Conservation (phyloP, 2,113 vertebrate genomes). For the Halcyon malimbica region DNA sequence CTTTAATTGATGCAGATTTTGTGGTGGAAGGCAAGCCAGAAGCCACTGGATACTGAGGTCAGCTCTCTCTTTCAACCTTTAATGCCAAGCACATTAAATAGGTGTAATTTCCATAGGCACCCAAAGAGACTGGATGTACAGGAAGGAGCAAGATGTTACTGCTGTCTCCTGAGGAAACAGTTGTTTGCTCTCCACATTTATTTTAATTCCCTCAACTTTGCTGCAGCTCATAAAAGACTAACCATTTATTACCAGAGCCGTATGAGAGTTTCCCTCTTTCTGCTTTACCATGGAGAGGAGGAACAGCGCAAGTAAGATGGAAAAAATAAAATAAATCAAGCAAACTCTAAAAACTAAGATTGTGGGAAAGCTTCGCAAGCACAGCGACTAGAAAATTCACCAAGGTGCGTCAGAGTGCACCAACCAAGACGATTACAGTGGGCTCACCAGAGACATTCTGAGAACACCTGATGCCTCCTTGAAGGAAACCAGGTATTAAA, state of each 20-base stretch:
- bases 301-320: not conserved
- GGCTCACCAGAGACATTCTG: not conserved
- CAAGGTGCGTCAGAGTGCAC: not conserved
- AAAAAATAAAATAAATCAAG: not conserved
- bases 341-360: not conserved
- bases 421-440: not conserved
- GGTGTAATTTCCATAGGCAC: not conserved
- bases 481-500: constrained; percentile 17
- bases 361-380: constrained; percentile 22
- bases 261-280: not conserved
- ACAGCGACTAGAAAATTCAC: not conserved
- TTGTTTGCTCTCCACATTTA: not conserved
- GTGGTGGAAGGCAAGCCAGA: not conserved
- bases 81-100: not conserved
- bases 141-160: not conserved
- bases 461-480: not conserved
- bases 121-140: not conserved
- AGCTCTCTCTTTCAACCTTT: not conserved
- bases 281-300: not conserved
- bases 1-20: not conserved
- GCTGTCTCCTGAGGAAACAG: constrained; percentile 1
- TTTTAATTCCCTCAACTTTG: not conserved
- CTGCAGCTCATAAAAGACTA: not conserved
- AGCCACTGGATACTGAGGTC: not conserved
- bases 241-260: not conserved